Base-by-base conservation (phyloP, 2,113 vertebrate species). In the Coryphaenoides rupestris region DNA sequence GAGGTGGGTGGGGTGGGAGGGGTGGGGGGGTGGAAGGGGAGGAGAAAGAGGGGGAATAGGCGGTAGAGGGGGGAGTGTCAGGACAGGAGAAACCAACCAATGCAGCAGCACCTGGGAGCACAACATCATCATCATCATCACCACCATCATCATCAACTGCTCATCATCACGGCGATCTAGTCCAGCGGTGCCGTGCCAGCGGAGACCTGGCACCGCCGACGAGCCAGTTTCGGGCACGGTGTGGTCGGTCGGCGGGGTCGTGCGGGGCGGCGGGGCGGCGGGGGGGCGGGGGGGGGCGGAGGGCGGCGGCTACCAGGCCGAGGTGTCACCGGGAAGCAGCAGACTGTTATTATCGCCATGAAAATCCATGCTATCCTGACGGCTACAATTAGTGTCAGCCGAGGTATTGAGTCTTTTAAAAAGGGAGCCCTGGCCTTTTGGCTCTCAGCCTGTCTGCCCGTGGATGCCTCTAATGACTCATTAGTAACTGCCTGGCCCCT, bases 401-500 rank as follows among this genome's bases (percentile, higher is more conserved):
- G 89, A 84, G 84, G 88, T 89, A 87, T 87, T 88, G 86, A 91
- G 87, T 89, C 89, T 84, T 88, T 40, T 89, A 89, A 91, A 90
- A 87, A 86, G 77, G n/a, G 70, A 83, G 76, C 75, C 82, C 80
- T 87, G 88, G 89, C 89, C 90, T 89, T 89, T 82, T 92, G 89
- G 87, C 88, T 89, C 84, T 81, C 86, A 89, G 80, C 79, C 85
- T 87, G 33, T 90, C 90, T 89, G 89, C 86, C 88, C 91, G 83
- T 88, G 79, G 70, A 86, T 88, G 80, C 72, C 81, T 87, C 87
- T 92, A 86, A 91, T 92, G 90, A 91, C 86, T 86, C 82, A 87
- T 93, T 94, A 92, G 81, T 94, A 92, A 81, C 86, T 85, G 89
- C 87, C 80, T 86, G 79, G 77, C 84, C 83, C 91, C 84, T 77